Base-by-base conservation (phyloP, 2,888 invertebrate species). In the Coleophora deauratella region DNA sequence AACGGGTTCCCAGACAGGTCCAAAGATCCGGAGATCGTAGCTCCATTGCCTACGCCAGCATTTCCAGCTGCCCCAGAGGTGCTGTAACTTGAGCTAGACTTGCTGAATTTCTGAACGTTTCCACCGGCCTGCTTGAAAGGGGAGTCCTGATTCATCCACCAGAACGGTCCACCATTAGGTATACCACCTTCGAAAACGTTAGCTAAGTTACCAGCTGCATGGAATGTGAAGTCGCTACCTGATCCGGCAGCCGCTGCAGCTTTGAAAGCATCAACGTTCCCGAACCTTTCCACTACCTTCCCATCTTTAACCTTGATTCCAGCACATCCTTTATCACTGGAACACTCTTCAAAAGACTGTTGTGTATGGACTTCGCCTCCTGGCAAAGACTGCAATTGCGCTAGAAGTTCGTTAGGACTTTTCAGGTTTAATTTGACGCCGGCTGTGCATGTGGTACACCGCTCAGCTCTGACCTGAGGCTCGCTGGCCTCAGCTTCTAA, bases 111-210 rank as follows among this genome's bases (percentile, higher is more conserved):
- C 42, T 75, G 71, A 7, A 66, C 75, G 39, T 57, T 67, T 0
- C 63, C 70, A 14, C 68, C 66, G 0, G 77, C 68, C 38, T 72
- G 76, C 53, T 88, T 88, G 62, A 90, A 86, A 0, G 90, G 89
- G 0, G 88, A 88, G 50, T 89, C 72, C 21, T 87, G 71, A 45
- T 79, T 79, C 79, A 88, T 87, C 90, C 90, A 90, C 90, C 90
- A 90, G 64, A 84, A 89, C 0, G 85, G 85, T 11, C 67, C 72
- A n/a, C 69, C 68, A 2, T 62, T 64, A 0, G 71, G 62, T 0
- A 69, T 50, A 1, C 59, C 69, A 3, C 69, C 72, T 46, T 78
- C 73, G 1, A 79, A 66, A 0, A 72, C 62, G 4, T 62, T 61
- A 59, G 1, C 62, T 68, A 10, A 70, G 57, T 55, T 57, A 0